phyloP scores from a whole-genome alignment of 1,140 invertebrate genomes.

The Brachionus koreanus region DNA sequence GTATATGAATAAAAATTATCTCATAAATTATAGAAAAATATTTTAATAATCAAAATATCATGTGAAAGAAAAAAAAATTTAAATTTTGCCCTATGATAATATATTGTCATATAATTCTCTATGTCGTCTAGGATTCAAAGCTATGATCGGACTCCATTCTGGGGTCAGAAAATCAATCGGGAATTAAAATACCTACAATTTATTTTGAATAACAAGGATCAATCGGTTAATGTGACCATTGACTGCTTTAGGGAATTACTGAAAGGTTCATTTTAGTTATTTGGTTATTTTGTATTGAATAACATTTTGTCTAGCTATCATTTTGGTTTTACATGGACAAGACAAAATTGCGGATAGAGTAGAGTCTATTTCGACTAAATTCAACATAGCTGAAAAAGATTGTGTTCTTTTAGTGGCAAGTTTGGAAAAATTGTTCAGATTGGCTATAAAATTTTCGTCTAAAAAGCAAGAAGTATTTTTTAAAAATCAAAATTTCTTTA shows the following conservation, averaged over 20 bases:
- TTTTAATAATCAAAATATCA: background rate
- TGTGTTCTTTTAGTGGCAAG: background rate
- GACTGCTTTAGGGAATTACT: constrained; percentile 8
- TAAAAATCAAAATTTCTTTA: background rate
- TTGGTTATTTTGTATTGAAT: background rate
- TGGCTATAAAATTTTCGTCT: background rate
- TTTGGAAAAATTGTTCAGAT: background rate
- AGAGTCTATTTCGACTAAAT: background rate
- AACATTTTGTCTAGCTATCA: background rate
- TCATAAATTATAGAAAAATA: no score
- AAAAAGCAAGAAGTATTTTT: constrained; percentile 21
- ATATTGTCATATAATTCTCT: background rate
- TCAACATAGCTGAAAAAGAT: background rate
- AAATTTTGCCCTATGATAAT: background rate
- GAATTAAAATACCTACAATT: constrained; percentile 13
- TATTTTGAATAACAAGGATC: background rate
- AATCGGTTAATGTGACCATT: background rate
- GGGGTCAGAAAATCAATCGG: background rate
- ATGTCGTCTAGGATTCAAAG: background rate
- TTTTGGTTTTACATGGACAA: background rate
- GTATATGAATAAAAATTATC: no score
- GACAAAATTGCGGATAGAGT: background rate
- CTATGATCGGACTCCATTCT: constrained; percentile 9
- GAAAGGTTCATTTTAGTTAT: background rate
- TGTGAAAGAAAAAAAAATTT: background rate